These are phyloP conservation scores for Hypsopygia costalis DNA, from an alignment of 2,888 invertebrate genomes.

Conservation along the genomic window DNA sequence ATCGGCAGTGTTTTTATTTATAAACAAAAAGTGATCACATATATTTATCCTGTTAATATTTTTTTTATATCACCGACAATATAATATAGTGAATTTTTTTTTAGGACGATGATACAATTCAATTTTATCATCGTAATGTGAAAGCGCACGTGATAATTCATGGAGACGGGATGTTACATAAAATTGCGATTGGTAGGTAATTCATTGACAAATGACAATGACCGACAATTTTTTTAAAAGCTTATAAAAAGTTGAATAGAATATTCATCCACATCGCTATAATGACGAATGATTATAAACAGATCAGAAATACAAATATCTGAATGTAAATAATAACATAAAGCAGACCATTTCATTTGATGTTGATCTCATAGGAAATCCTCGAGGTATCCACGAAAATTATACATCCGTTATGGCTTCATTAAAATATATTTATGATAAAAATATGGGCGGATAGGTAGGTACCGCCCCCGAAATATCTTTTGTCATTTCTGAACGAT, in stretches of 20 bases:
- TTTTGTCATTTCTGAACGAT: too few relatives aligned
- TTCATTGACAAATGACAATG: constrained; percentile 10
- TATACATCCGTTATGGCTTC: background rate
- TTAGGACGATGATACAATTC: background rate
- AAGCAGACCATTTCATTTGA: background rate
- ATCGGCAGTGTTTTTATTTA: constrained; percentile 52
- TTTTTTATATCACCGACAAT: constrained; percentile 1
- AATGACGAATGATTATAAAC: constrained; percentile 2
- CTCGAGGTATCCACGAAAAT: background rate
- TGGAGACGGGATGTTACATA: constrained; percentile 31
- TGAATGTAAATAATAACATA: background rate
- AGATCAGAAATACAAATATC: background rate
- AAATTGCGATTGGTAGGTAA: constrained; percentile 24
- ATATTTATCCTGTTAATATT: constrained; percentile 14
- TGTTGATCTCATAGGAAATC: background rate
- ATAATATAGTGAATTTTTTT: background rate
- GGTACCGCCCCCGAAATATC: too few relatives aligned
- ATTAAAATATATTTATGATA: too few relatives aligned
- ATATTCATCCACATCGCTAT: background rate
- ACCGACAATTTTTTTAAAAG: background rate
- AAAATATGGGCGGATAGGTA: too few relatives aligned
- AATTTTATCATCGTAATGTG: constrained; percentile 24
- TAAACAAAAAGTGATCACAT: constrained; percentile 51
- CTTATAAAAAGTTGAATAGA: too few relatives aligned
- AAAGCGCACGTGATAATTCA: constrained; percentile 35